Base-by-base conservation (phyloP, 2,888 invertebrate species). In the Conchocele bisecta region DNA sequence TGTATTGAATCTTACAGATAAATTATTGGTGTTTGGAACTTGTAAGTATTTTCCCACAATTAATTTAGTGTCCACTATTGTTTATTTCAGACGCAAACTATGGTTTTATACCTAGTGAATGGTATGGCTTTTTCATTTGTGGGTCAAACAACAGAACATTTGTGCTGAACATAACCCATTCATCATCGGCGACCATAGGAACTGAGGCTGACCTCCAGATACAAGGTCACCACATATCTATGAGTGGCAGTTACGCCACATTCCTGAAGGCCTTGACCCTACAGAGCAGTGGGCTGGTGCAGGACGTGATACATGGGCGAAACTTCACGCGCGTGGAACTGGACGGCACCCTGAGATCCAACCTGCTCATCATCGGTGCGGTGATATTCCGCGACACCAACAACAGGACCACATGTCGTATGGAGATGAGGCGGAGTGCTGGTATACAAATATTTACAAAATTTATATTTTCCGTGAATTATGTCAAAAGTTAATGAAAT, bases 111-210 rank as follows among this genome's bases (percentile, higher is more conserved):
- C 42, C 42, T 20, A 41, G 42, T 13, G 5, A 20, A 5, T 41
- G 42, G 42, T 20, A 41, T 20, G 42, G 42, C 22, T 41, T 22
- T n/a, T n/a, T n/a, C n/a, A n/a, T n/a, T n/a, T 24, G 28, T 22
- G 46, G 28, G 11, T 58, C 58, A 3, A 24, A 15, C 3, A 44
- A 48, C 20, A 31, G 59, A 3, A 51, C 24, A n/a, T 75, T 70
- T 53, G 26, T 67, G 3, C 60, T 70, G 31, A 75, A 75, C 67
- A 63, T 75, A 35, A 75, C 67, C 22, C 61, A 67, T 24, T 75
- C 70, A 22, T 39, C 51, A 9, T 60, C 65, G 3, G n/a, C n/a
- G n/a, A 59, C 46, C 22, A 71, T 71, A 24, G 53, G 22, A 7
- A 22, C 59, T n/a, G 17, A 41, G 2, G 70, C 51, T 1, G 35